Base-by-base conservation (phyloP, 2,797 vertebrate genomes). In the Harpagifer antarcticus region DNA sequence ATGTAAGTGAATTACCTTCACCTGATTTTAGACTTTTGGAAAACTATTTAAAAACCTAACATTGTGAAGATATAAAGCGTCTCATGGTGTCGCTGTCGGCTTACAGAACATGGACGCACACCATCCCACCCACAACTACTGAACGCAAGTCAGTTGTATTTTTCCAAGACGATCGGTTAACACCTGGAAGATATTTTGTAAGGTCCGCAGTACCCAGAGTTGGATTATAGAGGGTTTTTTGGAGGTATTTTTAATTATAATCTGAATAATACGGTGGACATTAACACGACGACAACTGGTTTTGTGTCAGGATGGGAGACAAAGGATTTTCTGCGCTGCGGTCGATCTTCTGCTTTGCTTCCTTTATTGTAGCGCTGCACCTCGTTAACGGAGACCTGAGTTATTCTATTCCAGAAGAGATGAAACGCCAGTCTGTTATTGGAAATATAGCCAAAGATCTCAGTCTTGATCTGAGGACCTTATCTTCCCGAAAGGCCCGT, bases 321-420 rank as follows among this genome's bases (percentile, higher is more conserved):
- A 84, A 84, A 79, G 74, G 75, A 60, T 65, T 75, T 42, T 10
- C 71, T 3, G 2, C 3, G 16, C 11, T 47, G 3, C 3, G 11
- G 1, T 20, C 5, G 54, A 56, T 72, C 12, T 3, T 62, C 17
- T 23, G 33, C 62, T 19, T 70, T 1, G 20, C 19, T 15, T 70
- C 58, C 10, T 76, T 83, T 4, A 5, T 80, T 42, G 4, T 74
- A 17, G 49, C 20, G 45, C 50, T 75, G 20, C 61, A 53, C 19
- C 42, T 23, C 42, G 84, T 81, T 58, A 12, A 49, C 40, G 92
- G 87, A 71, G 92, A 93, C 61, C 72, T 95, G 62, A 90, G 85
- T 49, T 96, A 95, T 84, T 91, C 92, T 15, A 16, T 95, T 66
- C 88, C 85, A 0, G 94, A 95, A 45, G 95, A 96, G 78, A 89